These are phyloP conservation scores for Melieria crassipennis DNA, from an alignment of 2,888 invertebrate species.

Conservation along the genomic window DNA sequence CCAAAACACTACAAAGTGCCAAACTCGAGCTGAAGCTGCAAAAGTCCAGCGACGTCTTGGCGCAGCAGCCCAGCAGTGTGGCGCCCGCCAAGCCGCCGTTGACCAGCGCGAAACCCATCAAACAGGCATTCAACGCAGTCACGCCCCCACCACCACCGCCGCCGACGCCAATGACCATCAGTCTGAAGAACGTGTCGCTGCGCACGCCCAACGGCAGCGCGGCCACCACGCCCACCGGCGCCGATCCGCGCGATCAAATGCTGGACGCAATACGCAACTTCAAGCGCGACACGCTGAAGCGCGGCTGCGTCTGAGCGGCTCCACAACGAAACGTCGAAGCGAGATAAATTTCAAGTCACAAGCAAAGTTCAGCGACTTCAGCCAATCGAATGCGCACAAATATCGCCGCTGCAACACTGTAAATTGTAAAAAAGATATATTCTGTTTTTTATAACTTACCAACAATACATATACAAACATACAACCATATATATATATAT, in stretches of 20 bases:
- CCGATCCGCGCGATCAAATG: slow-evolving; percentile 74
- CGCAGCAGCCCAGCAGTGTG: slow-evolving; percentile 37
- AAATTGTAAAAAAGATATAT: not conserved
- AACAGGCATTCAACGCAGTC: slow-evolving; percentile 4
- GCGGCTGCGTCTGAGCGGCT: not conserved
- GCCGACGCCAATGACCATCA: slow-evolving; percentile 60
- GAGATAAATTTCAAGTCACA: not conserved
- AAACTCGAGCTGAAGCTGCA: slow-evolving; percentile 52
- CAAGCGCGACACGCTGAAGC: slow-evolving; percentile 65
- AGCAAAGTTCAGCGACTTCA: not conserved
- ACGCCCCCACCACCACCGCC: slow-evolving; percentile 46
- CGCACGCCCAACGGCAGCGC: slow-evolving; percentile 39
- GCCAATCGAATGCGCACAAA: not conserved
- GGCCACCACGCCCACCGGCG: slow-evolving; percentile 43
- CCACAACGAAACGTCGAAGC: not conserved
- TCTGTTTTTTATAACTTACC: not conserved
- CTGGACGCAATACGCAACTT: slow-evolving; percentile 78
- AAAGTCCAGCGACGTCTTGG: slow-evolving; percentile 32
- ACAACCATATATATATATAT: not conserved
- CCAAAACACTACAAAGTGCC: slow-evolving; percentile 46
- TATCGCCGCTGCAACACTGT: not conserved
- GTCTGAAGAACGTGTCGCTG: slow-evolving; percentile 34
- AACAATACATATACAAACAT: not conserved
- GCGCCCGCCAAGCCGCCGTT: slow-evolving; percentile 18
- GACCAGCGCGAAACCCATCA: not conserved